Percentiles rank a stretch among this genome's conserved stretches.
phyloP scores from a whole-genome alignment of 2,797 vertebrate genomes.

The Tangara arthus region DNA sequence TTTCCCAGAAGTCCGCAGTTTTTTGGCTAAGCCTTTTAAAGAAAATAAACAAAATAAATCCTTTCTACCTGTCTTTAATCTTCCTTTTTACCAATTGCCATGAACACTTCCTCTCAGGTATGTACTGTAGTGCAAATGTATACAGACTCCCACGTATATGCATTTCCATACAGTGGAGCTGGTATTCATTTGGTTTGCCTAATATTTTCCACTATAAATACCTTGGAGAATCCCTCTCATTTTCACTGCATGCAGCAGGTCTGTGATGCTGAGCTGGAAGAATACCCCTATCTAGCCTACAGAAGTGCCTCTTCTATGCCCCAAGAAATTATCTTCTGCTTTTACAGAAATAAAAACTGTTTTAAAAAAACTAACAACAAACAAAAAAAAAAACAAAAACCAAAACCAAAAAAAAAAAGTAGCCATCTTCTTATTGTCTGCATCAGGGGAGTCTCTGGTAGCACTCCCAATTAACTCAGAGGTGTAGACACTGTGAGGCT shows the following conservation, averaged over 20 bases:
- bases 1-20: background rate
- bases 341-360: background rate
- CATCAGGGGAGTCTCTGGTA: background rate
- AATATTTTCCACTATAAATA: background rate
- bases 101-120: background rate
- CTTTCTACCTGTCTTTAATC: background rate
- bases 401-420: background rate
- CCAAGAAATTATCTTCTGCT: background rate
- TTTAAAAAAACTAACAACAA: background rate
- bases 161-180: background rate
- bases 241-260: background rate
- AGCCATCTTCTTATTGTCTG: background rate
- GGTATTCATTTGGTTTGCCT: background rate
- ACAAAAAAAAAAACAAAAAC: background rate
- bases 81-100: background rate
- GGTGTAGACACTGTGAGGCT: background rate
- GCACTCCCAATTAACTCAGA: background rate
- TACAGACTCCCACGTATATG: background rate
- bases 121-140: background rate
- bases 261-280: background rate
- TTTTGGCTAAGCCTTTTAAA: background rate
- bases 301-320: background rate
- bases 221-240: background rate
- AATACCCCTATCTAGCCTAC: background rate
- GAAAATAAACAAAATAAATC: background rate